Evolutionary conservation across 2,113 vertebrate species (phyloP).

Genomic region (Cromileptes altivelis): DNA sequence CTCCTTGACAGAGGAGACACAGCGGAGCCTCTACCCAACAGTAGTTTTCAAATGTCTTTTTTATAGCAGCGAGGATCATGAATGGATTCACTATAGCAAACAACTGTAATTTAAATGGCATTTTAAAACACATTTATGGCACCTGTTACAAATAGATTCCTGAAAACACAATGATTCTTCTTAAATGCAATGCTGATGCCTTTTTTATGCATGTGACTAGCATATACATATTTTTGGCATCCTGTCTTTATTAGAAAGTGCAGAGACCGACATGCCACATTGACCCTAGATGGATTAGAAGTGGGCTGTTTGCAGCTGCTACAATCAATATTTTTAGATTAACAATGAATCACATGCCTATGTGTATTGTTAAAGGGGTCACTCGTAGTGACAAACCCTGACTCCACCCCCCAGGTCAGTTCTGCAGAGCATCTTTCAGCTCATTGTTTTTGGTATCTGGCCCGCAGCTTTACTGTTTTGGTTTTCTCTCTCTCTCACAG

Average conservation of each 20-base stretch:
- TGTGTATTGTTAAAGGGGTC: not conserved
- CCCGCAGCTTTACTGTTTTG: not conserved
- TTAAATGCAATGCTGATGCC: not conserved
- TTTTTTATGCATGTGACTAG: conserved; percentile 2
- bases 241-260: conserved; percentile 25
- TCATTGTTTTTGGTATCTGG: not conserved
- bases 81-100: conserved; percentile 50
- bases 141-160: conserved; percentile 39
- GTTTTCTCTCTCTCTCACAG: not conserved
- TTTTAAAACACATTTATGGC: conserved; percentile 43
- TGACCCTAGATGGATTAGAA: conserved; percentile 11
- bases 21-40: conserved; percentile 45
- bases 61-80: conserved; percentile 25
- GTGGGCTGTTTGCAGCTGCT: not conserved
- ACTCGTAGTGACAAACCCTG: not conserved
- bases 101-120: conserved; percentile 45
- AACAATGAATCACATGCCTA: conserved; percentile 8
- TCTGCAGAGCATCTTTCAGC: not conserved
- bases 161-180: conserved; percentile 25
- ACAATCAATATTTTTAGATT: conserved; percentile 9
- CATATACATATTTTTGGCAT: conserved; percentile 10
- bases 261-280: not conserved
- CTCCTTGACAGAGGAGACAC: conserved; percentile 70
- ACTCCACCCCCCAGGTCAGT: not conserved
- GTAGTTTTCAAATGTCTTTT: conserved; percentile 44